Base-by-base conservation (phyloP, 1,140 invertebrate genomes). In the Oryzaephilus surinamensis region DNA sequence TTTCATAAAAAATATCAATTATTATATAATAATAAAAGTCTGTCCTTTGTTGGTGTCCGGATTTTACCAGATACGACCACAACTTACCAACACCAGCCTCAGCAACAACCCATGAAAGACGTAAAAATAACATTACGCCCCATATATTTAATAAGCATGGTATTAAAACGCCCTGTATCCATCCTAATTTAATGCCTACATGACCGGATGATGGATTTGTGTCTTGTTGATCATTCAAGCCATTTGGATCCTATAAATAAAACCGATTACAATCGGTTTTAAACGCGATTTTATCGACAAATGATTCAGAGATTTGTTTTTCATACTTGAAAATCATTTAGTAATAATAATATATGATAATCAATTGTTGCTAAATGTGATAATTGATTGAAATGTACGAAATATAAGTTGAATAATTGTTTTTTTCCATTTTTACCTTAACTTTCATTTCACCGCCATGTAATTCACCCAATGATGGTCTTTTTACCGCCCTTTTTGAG, bases 81-180 rank as follows among this genome's bases (percentile, higher is more conserved):
- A 45, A 41, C 37, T 78, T 67, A 41, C 77, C 68, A 45, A 88
- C 80, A 24, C 85, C 85, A 6, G 84, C 74, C 57, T 88, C 81
- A 17, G 77, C 80, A 21, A 88, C 84, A 35, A 88, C 79, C 85
- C 85, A 89, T n/a, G 83, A 82, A 45, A 88, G 69, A 15, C 84
- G 74, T 34, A 89, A 65, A 61, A 88, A 88, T 26, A 88, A 69
- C 84, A 89, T 88, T 39, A 88, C 84, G 32, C 85, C 85, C 82
- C 84, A 89, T 48, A 88, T 87, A 59, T 87, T 87, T 42, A 87
- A 73, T 3, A 87, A 70, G 54, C 84, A 87, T 56, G 83, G 84
- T 66, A 87, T 85, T 16, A 87, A 65, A 4, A 88, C 84, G 4
- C 84, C 84, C 57, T 84, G 65, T 72, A 79, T 86, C 84, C 84